Evolutionary conservation across 2,113 vertebrate species (phyloP), one percentile per base, ranked within the genome.

Genomic region (Coregonus clupeaformis): DNA sequence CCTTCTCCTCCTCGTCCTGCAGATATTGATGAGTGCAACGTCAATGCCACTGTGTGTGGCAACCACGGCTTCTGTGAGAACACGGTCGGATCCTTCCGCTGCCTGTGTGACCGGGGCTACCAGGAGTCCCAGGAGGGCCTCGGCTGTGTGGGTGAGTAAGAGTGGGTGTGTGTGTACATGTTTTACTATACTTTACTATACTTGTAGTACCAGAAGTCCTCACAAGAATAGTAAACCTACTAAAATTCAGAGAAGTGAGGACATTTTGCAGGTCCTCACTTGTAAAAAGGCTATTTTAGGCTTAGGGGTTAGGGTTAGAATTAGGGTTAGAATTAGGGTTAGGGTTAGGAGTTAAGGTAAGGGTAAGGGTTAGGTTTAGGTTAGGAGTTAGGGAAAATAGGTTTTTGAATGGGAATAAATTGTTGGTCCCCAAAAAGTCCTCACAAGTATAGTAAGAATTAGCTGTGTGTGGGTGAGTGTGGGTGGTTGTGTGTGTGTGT

Each of bases 41-140:
- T 83, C 0, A 97, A 97, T 4, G 91, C 92, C 86, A 96, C 94
- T 0, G 55, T 94, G 9, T 99, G 98, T 78, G 93, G 94, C 78
- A 90, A 82, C 72, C 94, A 96, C 0, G 96, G 97, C 14, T 94
- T 95, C 89, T 99, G 97, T 91, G 96, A 98, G 87, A 99, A 99
- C 87, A 93, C 91, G 76, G 91, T 93, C 68, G 98, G 97, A n/a
- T 96, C 96, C 47, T 99, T 93, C 91, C 91, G 87, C 72, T 99
- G 98, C 81, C 94, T 97, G 73, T 99, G 98, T 89, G 96, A 98
- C 90, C 94, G 94, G 63, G 97, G 96, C 63, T 99, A 95, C 88
- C 95, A 97, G 83, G 94, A 96, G 82, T 73, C 92, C 1, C 91
- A 90, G 84, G 95, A 97, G 29, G 94, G 94, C 45, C 91, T 88